Base-by-base conservation (phyloP, 2,797 vertebrate species). In the Cephalopachus bancanus region DNA sequence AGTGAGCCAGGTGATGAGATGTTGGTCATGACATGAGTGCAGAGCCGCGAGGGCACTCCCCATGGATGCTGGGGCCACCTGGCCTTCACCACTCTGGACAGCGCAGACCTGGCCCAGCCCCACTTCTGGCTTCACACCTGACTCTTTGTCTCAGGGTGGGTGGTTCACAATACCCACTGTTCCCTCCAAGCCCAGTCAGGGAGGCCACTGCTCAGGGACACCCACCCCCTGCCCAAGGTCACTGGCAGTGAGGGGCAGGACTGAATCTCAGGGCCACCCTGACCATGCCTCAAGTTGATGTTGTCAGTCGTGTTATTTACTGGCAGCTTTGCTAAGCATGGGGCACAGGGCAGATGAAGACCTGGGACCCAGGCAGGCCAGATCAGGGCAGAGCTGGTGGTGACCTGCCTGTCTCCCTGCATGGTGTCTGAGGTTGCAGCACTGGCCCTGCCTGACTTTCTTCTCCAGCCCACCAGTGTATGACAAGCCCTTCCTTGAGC, bases 1-100 rank as follows among this genome's bases (percentile, higher is more conserved):
- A 99, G 99, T 1, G 99, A 99, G 98, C 99, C 99, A 0, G 99
- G 99, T 81, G 99, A 99, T 5, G 99, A 99, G 98, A 99, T 99
- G 0, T 98, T 99, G 96, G 99, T 99, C 91, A 99, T 99, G 99
- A 99, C 99, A 99, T 99, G 98, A 99, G 99, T 99, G 89, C 76
- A 51, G 2, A 7, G 93, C 12, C 28, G 0, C 3, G 11, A 12
- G 14, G 44, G 44, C 6, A 5, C 6, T 44, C 44, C 44, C 44
- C 6, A 7, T 44, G 44, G 44, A 7, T 44, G 44, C 44, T 44
- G 22, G 49, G 53, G 1, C 26, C 4, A 26, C 49, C 17, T 7
- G 28, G 44, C 44, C 44, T 44, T 44, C 6, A 44, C 44, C 44
- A 44, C 44, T 7, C 44, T 44, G 44, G 44, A 44, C 44, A 44